Conservation (phyloP, 1,140 invertebrate genomes). For the Brachionus plicatilis region DNA sequence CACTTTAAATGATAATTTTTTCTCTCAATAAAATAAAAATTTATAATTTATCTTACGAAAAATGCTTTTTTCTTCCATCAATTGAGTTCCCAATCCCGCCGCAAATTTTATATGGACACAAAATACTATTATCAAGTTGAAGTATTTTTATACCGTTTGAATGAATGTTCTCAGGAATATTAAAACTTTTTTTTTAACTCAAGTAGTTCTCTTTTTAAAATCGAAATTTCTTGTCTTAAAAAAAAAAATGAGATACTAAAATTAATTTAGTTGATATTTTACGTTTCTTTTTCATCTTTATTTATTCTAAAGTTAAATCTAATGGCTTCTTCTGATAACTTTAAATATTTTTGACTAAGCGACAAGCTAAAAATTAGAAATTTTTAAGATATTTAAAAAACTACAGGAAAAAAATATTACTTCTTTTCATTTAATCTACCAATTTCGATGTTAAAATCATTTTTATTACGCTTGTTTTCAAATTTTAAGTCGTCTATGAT, state of each 20-base stretch:
- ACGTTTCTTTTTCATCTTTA: neutral
- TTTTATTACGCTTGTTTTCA: neutral
- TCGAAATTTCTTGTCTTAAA: neutral
- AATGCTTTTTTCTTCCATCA: neutral
- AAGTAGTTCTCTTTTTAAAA: neutral
- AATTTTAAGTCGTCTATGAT: neutral
- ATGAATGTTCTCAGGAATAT: neutral
- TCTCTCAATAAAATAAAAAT: neutral
- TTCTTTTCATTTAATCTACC: neutral
- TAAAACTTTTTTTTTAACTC: neutral
- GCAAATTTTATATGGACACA: neutral
- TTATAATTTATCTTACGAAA: neutral
- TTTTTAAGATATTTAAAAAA: neutral
- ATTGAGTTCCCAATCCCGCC: neutral
- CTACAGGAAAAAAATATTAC: neutral
- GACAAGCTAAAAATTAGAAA: neutral
- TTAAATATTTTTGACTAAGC: neutral
- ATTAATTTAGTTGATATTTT: neutral
- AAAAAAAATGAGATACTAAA: neutral
- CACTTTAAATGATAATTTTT: neutral
- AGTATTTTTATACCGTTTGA: neutral
- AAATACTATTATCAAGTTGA: neutral
- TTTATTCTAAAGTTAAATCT: neutral
- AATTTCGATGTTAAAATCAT: neutral
- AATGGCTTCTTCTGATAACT: neutral